These are phyloP conservation scores for Amniataba percoides DNA, from an alignment of 2,797 vertebrate genomes.

Conservation along the genomic window DNA sequence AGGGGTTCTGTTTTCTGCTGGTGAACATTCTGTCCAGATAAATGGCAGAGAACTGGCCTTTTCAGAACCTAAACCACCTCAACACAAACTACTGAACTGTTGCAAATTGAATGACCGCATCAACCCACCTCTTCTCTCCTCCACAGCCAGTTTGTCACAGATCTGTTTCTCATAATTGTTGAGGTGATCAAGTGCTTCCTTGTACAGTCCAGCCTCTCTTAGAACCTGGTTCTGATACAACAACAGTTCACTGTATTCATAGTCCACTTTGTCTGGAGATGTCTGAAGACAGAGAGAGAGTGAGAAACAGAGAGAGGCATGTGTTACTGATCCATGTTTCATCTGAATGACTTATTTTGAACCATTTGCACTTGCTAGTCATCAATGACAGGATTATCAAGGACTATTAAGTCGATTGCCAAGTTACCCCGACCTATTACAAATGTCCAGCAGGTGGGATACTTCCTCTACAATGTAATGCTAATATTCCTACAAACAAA, in stretches of 20 bases:
- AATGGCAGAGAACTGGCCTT: no score
- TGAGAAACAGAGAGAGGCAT: no score
- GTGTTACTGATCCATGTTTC: no score
- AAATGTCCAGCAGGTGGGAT: neutral
- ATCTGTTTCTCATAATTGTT: conserved; percentile 96
- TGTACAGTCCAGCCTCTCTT: conserved; percentile 92
- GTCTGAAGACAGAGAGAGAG: conserved; percentile 62
- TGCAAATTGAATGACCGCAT: no score
- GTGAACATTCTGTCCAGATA: neutral
- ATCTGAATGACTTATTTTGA: no score
- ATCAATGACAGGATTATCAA: neutral
- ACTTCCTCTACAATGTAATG: neutral
- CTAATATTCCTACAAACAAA: no score
- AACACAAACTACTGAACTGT: no score
- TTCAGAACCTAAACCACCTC: neutral
- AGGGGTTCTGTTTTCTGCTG: neutral
- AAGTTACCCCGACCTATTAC: neutral
- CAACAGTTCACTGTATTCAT: conserved; percentile 95
- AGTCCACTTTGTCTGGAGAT: conserved; percentile 96
- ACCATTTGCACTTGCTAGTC: no score
- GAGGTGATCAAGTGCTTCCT: conserved; percentile 95
- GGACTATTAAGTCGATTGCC: neutral
- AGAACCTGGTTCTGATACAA: conserved; percentile 97
- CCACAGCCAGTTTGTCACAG: conserved; percentile 95
- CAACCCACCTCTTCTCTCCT: conserved; percentile 92